phyloP scores from a whole-genome alignment of 64 coral and sea anemone species.

The Trachythela sp. region DNA sequence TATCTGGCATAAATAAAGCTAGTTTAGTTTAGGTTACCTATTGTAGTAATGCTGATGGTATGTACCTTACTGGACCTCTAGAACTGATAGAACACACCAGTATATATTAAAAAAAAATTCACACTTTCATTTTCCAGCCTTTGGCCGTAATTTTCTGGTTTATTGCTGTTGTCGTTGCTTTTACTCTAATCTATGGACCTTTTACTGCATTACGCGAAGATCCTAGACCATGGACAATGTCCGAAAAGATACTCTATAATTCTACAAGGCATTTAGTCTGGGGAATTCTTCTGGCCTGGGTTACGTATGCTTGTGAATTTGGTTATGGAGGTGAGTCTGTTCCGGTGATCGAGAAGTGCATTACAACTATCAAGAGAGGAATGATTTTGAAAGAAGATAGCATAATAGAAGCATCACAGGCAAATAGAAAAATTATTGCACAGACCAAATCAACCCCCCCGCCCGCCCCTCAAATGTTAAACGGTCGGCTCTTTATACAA shows the following conservation, averaged over 20 bases:
- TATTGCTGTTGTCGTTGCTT: background rate
- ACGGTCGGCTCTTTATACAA: no score
- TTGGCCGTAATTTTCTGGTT: background rate
- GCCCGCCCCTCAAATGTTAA: no score
- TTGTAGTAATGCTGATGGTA: no score
- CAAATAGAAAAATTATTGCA: no score
- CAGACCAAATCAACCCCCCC: no score
- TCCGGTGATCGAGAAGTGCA: background rate
- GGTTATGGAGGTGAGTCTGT: background rate
- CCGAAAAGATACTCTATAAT: background rate
- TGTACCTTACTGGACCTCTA: no score
- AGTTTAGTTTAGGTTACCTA: no score
- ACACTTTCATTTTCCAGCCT: background rate
- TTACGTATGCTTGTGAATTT: slow-evolving; percentile 7
- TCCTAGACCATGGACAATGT: background rate
- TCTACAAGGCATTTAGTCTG: background rate
- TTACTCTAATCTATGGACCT: background rate
- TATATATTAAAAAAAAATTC: no score
- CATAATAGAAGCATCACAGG: no score
- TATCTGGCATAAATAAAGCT: no score
- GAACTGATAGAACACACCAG: no score
- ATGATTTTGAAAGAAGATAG: background rate
- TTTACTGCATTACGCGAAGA: background rate
- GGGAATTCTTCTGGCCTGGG: background rate
- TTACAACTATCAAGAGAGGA: background rate